phyloP scores from a whole-genome alignment of 1,140 invertebrate species.

The Zaprionus davidi region DNA sequence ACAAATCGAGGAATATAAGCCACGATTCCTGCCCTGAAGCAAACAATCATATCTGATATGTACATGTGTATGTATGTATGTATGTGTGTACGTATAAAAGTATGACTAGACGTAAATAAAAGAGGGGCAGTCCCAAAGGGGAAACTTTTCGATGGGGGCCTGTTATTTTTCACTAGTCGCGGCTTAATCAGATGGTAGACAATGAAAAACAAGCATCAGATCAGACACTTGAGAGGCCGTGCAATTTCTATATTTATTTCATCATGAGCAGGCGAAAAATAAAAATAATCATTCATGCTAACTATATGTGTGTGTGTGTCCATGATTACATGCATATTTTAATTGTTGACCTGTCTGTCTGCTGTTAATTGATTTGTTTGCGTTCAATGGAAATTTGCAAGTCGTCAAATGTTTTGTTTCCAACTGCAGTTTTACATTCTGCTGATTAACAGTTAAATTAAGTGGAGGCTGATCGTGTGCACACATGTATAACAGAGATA shows the following conservation, averaged over 20 bases:
- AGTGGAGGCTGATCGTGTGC: conserved; percentile 27
- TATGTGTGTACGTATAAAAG: neutral
- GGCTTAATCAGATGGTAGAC: conserved; percentile 50
- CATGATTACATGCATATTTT: conserved; percentile 41
- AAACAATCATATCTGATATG: neutral
- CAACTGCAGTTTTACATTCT: conserved; percentile 45
- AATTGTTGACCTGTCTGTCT: conserved; percentile 34
- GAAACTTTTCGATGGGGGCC: conserved; percentile 20
- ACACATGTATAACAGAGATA: neutral
- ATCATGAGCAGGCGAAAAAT: conserved; percentile 43
- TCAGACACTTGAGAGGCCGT: conserved; percentile 40
- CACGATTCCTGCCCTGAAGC: too few relatives aligned
- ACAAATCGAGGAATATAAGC: too few relatives aligned
- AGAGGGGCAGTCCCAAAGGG: neutral
- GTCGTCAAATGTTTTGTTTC: conserved; percentile 58
- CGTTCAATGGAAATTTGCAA: conserved; percentile 48
- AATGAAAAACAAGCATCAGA: conserved; percentile 18
- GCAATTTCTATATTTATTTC: conserved; percentile 68
- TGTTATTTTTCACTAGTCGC: conserved; percentile 42
- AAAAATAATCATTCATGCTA: conserved; percentile 27
- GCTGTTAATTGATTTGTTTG: conserved; percentile 6
- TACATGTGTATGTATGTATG: too few relatives aligned
- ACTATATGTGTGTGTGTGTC: conserved; percentile 7
- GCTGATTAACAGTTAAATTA: conserved; percentile 66
- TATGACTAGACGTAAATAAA: neutral